A percentile compares a stretch with the other conserved stretches of the same genome.
These are phyloP conservation scores for Vanessa cardui DNA, from an alignment of 2,888 invertebrate species.

Conservation along the genomic window DNA sequence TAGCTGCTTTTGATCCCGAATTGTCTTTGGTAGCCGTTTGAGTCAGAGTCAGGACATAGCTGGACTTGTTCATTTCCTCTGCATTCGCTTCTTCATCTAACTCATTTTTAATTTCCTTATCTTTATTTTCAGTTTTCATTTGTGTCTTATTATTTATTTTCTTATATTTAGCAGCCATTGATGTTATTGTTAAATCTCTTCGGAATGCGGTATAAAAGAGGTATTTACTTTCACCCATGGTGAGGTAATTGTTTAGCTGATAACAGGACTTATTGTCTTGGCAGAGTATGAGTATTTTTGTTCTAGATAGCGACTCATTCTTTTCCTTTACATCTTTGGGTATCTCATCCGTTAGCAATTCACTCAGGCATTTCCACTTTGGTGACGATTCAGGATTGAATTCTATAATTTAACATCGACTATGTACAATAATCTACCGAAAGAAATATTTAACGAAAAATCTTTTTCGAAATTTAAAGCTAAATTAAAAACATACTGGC, in stretches of 20 bases:
- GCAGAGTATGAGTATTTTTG: constrained; percentile 92
- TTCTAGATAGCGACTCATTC: constrained; percentile 62
- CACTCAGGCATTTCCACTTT: constrained; percentile 93
- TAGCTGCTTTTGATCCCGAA: constrained; percentile 43
- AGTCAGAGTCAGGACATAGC: constrained; percentile 87
- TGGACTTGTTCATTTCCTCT: constrained; percentile 83
- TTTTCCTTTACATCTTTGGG: constrained; percentile 86
- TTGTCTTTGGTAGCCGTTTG: constrained; percentile 67
- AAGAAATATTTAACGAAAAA: no score
- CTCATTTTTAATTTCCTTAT: constrained; percentile 44
- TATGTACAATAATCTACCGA: no score
- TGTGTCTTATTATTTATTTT: constrained; percentile 54
- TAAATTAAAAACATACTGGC: no score
- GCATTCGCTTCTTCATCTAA: constrained; percentile 51
- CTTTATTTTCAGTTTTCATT: constrained; percentile 39
- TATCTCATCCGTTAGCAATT: constrained; percentile 92
- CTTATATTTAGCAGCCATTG: constrained; percentile 79
- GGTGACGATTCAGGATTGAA: constrained; percentile 92
- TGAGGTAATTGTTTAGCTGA: constrained; percentile 88
- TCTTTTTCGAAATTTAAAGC: no score
- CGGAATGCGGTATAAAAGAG: constrained; percentile 85
- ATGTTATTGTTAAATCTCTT: constrained; percentile 82
- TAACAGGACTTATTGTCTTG: constrained; percentile 91
- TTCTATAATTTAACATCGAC: constrained; percentile 73
- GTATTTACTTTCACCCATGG: constrained; percentile 85